Percentiles rank a stretch among this genome's conserved stretches.
phyloP scores from a whole-genome alignment of 2,113 vertebrate species.

The Formicarius rufipectus region DNA sequence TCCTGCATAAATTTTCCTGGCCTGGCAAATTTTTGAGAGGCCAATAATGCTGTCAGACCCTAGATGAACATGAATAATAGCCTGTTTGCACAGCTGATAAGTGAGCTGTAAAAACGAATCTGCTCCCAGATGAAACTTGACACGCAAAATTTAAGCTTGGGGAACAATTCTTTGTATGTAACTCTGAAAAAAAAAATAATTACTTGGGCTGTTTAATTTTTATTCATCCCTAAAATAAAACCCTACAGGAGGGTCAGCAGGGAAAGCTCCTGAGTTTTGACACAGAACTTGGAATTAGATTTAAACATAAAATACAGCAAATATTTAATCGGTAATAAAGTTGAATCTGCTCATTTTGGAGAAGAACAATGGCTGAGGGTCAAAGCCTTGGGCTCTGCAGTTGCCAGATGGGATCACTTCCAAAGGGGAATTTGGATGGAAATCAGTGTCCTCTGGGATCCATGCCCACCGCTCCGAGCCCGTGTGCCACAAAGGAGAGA shows the following conservation, averaged over 20 bases:
- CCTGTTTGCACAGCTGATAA: conserved; percentile 65
- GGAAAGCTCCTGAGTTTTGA: conserved; percentile 43
- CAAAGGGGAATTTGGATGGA: conserved; percentile 65
- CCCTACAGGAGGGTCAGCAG: neutral
- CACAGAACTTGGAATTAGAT: conserved; percentile 5
- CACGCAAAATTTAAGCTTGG: conserved; percentile 48
- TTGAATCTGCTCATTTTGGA: conserved; percentile 55
- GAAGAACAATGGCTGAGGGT: conserved; percentile 52
- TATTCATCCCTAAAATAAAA: conserved; percentile 21
- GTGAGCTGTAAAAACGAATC: conserved; percentile 54
- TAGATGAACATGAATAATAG: conserved; percentile 64
- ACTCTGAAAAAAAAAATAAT: neutral
- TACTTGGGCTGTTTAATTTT: conserved; percentile 14
- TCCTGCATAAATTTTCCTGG: conserved; percentile 39
- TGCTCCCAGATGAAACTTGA: conserved; percentile 61
- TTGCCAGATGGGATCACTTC: conserved; percentile 63
- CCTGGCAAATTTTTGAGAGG: conserved; percentile 48
- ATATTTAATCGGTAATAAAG: conserved; percentile 47
- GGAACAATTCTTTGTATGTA: neutral
- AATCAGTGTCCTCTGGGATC: conserved; percentile 63
- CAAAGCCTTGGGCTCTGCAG: conserved; percentile 25
- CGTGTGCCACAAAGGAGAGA: conserved; percentile 61
- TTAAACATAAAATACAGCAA: conserved; percentile 31
- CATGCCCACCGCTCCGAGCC: conserved; percentile 42
- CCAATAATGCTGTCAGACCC: conserved; percentile 52